Evolutionary conservation across 2,113 vertebrate genomes (phyloP).

Genomic region (Pseudorectes ferrugineus): DNA sequence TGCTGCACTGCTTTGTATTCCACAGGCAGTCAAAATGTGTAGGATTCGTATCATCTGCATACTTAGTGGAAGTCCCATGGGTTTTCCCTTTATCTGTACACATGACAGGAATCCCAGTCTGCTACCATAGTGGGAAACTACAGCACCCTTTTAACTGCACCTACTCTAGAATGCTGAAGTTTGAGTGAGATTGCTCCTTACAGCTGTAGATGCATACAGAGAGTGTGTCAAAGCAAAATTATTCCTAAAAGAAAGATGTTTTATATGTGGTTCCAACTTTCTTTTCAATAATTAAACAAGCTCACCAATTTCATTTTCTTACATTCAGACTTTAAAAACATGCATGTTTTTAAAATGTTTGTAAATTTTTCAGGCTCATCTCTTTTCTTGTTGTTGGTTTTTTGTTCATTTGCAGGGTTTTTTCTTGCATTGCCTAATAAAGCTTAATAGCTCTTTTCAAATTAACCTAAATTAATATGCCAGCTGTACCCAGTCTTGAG

Average conservation of each 20-base stretch:
- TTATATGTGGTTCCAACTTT: background rate
- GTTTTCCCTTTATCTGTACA: background rate
- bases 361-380: background rate
- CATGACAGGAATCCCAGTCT: background rate
- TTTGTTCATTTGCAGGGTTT: background rate
- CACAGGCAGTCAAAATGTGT: background rate
- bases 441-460: slow-evolving; percentile 24
- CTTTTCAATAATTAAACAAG: background rate
- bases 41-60: background rate
- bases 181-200: background rate
- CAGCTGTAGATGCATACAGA: background rate
- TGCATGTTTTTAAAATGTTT: background rate
- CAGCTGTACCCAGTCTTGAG: slow-evolving; percentile 31
- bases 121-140: background rate
- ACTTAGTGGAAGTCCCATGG: background rate
- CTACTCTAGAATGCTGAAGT: background rate
- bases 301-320: background rate
- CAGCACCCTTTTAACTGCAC: background rate
- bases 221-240: background rate
- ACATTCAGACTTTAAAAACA: background rate
- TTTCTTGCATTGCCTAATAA: background rate
- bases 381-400: background rate
- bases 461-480: slow-evolving; percentile 55
- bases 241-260: background rate
- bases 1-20: background rate